These are phyloP conservation scores for Frankliniella fusca DNA, from an alignment of 2,888 invertebrate species.

Conservation along the genomic window DNA sequence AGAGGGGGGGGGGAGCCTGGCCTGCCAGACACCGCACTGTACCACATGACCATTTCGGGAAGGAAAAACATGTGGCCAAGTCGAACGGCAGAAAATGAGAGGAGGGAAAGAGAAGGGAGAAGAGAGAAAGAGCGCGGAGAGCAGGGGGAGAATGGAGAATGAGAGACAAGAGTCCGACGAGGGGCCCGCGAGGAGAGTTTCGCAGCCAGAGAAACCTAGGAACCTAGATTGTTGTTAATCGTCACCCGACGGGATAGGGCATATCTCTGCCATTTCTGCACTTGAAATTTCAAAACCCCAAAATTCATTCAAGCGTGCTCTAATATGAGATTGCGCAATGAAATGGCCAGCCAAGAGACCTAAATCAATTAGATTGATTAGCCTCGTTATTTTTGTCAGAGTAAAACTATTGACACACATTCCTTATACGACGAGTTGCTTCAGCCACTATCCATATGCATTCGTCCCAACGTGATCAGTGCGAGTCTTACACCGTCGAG, in stretches of 20 bases:
- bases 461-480: neutral
- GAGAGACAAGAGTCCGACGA: neutral
- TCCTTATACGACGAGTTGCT: neutral
- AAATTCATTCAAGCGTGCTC: no score
- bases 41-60: slow-evolving; percentile 24
- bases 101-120: neutral
- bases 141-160: neutral
- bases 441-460: slow-evolving; percentile 1
- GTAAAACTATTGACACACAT: neutral
- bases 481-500: no score
- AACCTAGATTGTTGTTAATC: no score
- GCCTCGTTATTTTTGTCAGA: no score
- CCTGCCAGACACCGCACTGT: slow-evolving; percentile 11
- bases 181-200: neutral
- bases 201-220: no score
- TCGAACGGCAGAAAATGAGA: no score
- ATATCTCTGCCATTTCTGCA: no score
- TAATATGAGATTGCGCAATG: no score
- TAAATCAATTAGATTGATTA: no score
- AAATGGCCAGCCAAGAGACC: no score
- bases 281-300: no score
- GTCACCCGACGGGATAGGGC: no score
- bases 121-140: neutral
- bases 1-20: neutral
- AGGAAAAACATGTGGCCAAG: slow-evolving; percentile 24